Evolutionary conservation across 1,140 invertebrate species (phyloP).

Genomic region (Manduca sexta): DNA sequence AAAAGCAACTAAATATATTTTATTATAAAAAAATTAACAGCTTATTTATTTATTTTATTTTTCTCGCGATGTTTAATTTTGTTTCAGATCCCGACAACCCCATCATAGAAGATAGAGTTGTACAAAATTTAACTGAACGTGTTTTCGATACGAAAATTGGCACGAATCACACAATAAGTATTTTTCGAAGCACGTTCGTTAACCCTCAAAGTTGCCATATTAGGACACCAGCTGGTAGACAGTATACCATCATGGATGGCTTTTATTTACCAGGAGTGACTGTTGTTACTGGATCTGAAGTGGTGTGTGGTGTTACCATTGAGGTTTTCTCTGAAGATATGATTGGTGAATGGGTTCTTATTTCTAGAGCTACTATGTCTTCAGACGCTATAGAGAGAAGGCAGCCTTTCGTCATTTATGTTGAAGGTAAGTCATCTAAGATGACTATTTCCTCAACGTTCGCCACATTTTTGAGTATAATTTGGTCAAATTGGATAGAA

Average conservation of each 20-base stretch:
- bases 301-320: conserved; percentile 31
- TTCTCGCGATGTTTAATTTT: neutral
- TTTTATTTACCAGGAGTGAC: conserved; percentile 21
- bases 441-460: neutral
- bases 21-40: no score
- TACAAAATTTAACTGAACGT: conserved; percentile 21
- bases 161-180: conserved; percentile 20
- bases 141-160: conserved; percentile 26
- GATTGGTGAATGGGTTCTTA: conserved; percentile 39
- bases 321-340: conserved; percentile 20
- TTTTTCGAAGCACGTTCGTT: conserved; percentile 13
- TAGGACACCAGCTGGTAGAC: conserved; percentile 22
- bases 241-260: conserved; percentile 18
- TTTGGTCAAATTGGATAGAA: no score
- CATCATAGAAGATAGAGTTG: conserved; percentile 10
- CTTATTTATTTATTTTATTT: neutral
- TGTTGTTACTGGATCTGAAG: conserved; percentile 11
- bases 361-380: conserved; percentile 20
- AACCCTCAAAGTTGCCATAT: conserved; percentile 29
- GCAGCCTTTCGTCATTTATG: conserved; percentile 32
- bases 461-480: neutral
- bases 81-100: conserved; percentile 11
- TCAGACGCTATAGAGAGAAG: conserved; percentile 31
- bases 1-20: no score
- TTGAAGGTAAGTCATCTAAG: conserved; percentile 36